Conservation (phyloP, 2,888 invertebrate species). For the Drosophila subsilvestris region DNA sequence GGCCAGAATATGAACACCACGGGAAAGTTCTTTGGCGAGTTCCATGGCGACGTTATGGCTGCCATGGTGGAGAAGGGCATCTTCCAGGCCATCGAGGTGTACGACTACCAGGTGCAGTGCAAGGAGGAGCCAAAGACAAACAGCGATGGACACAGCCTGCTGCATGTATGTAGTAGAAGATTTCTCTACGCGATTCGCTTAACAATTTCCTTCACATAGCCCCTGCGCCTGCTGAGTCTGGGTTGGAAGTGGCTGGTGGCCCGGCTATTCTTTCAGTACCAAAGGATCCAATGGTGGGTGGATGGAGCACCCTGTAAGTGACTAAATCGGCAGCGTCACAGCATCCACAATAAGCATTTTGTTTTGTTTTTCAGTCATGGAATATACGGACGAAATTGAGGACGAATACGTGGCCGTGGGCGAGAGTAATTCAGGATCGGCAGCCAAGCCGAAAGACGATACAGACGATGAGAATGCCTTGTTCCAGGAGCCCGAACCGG, state of each 20-base stretch:
- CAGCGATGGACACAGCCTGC: constrained; percentile 77
- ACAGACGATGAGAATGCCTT: constrained; percentile 83
- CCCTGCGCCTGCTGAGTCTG: constrained; percentile 81
- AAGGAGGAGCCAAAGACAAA: constrained; percentile 82
- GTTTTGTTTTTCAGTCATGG: constrained; percentile 76
- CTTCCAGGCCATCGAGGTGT: constrained; percentile 90
- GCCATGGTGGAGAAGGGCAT: constrained; percentile 89
- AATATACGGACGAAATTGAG: constrained; percentile 84
- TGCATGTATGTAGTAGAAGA: constrained; percentile 71
- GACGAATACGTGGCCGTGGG: constrained; percentile 84
- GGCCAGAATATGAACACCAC: constrained; percentile 87
- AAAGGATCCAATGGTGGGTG: constrained; percentile 82
- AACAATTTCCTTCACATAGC: constrained; percentile 80
- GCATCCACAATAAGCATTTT: not conserved
- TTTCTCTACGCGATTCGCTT: not conserved
- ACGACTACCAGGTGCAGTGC: constrained; percentile 94
- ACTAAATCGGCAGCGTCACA: not conserved
- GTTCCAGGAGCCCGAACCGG: constrained; percentile 81
- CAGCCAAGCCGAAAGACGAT: constrained; percentile 75
- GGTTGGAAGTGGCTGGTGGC: constrained; percentile 84
- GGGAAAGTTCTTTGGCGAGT: constrained; percentile 93
- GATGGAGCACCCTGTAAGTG: constrained; percentile 82
- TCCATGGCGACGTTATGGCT: constrained; percentile 89
- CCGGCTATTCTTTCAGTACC: constrained; percentile 82
- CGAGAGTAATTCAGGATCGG: constrained; percentile 57